Evolutionary conservation across 1,140 invertebrate genomes (phyloP), one percentile per base, ranked within the genome.

Genomic region (Procambarus clarkii): DNA sequence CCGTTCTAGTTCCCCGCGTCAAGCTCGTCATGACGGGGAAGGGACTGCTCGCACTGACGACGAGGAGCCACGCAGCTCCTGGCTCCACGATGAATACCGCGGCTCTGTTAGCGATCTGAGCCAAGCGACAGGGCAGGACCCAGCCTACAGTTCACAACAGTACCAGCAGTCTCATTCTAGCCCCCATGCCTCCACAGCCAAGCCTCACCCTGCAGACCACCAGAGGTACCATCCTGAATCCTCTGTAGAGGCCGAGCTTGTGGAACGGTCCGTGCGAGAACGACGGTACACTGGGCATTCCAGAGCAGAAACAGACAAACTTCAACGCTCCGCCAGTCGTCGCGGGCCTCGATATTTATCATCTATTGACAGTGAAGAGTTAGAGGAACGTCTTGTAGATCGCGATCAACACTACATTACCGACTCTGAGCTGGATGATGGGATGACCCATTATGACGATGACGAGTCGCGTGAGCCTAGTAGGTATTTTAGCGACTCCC

Each of bases 351-450:
- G 74, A 0, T 91, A 85, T 64, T 18, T 91, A 15, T 81, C 90
- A 3, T 91, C 90, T 5, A 44, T 87, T 48, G 90, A 91, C 18
- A 91, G 90, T 34, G 90, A 91, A 21, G 90, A 91, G 45, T 60
- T 91, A 46, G 85, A 86, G 3, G 78, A 80, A 15, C 64, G 58
- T 8, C 44, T 91, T 18, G 46, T 21, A 0, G 58, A n/a, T 54
- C 90, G n/a, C 18, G 74, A 58, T 46, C 15, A 50, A 5, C 60
- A 50, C 13, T 91, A 91, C 74, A 77, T 44, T 11, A 92, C 92
- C n/a, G 92, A 92, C 86, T 91, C 89, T 0, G 92, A 92, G 58
- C 58, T 91, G 50, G 88, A 92, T 18, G 92, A 92, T 50, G 76
- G 83, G n/a, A 92, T 84, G 3, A 91, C 89, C 9, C 88, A 91